A percentile compares a stretch with the other conserved stretches of the same genome.
Conservation (phyloP, 2,113 vertebrate genomes). For the Lynx canadensis region DNA sequence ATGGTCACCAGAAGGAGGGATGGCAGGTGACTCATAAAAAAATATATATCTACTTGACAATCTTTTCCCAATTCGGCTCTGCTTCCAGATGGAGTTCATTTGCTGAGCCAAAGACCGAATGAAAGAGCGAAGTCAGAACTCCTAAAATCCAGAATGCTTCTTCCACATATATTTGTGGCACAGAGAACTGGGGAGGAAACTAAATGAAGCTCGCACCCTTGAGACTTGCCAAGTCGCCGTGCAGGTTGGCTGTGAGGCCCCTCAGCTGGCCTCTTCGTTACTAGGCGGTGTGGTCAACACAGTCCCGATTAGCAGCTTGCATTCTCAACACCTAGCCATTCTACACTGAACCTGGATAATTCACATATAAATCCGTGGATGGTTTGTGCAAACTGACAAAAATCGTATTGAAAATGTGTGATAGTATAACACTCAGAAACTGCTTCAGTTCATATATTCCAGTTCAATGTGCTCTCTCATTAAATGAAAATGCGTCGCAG, state of each 20-base stretch:
- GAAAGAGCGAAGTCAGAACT: background rate
- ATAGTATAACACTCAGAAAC: background rate
- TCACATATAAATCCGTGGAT: background rate
- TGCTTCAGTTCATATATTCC: background rate
- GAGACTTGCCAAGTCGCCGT: background rate
- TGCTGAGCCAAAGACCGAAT: slow-evolving; percentile 14
- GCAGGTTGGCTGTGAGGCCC: background rate
- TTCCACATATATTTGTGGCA: background rate
- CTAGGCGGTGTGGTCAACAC: background rate
- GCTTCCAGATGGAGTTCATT: slow-evolving; percentile 21
- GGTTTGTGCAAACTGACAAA: background rate
- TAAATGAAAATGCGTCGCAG: background rate
- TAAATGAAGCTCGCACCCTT: background rate
- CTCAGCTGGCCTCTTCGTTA: background rate
- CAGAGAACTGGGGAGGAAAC: background rate
- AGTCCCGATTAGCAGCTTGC: background rate
- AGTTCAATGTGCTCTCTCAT: background rate
- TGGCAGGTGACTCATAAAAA: slow-evolving; percentile 7
- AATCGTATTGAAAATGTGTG: background rate
- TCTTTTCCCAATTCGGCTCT: slow-evolving; percentile 39
- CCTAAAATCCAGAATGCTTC: background rate
- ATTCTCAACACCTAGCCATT: background rate
- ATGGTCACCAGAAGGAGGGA: slow-evolving; percentile 36
- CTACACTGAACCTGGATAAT: background rate
- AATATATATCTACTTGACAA: background rate